Conservation (phyloP, 2,888 invertebrate species). For the Cosmia trapezina region DNA sequence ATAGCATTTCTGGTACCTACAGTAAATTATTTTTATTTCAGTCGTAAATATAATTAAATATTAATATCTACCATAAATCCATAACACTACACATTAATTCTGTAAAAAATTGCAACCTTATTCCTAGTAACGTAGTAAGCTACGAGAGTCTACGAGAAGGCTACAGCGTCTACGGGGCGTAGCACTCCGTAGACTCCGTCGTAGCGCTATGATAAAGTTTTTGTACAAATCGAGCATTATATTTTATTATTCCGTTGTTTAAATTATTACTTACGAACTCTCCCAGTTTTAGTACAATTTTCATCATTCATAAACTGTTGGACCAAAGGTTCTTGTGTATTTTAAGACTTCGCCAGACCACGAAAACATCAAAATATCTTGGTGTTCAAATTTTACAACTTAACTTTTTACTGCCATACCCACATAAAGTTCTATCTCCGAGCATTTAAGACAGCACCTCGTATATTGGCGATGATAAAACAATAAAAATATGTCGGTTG, state of each 20-base stretch:
- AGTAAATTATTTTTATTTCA: conserved; percentile 8
- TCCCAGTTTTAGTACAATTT: conserved; percentile 13
- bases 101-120: conserved; percentile 24
- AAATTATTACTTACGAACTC: conserved; percentile 8
- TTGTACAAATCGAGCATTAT: not conserved
- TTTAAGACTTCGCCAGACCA: conserved; percentile 26
- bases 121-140: conserved; percentile 11
- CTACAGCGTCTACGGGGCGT: conserved; percentile 30
- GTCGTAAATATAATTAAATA: conserved; percentile 6
- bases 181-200: conserved; percentile 26
- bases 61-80: conserved; percentile 5
- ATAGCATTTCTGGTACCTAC: not conserved
- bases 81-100: conserved; percentile 34
- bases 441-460: conserved; percentile 47
- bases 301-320: conserved; percentile 27
- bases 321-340: conserved; percentile 6
- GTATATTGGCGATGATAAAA: conserved; percentile 51
- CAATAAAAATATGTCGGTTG: conserved; percentile 60
- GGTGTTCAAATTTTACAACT: conserved; percentile 42
- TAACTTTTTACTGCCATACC: conserved; percentile 39
- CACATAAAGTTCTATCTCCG: conserved; percentile 46
- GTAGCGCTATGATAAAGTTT: conserved; percentile 10
- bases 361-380: conserved; percentile 26
- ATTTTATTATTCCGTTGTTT: not conserved
- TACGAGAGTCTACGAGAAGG: conserved; percentile 35